These are phyloP conservation scores for Diplogasteroides magnus DNA, from an alignment of 1,140 invertebrate species.

Conservation along the genomic window DNA sequence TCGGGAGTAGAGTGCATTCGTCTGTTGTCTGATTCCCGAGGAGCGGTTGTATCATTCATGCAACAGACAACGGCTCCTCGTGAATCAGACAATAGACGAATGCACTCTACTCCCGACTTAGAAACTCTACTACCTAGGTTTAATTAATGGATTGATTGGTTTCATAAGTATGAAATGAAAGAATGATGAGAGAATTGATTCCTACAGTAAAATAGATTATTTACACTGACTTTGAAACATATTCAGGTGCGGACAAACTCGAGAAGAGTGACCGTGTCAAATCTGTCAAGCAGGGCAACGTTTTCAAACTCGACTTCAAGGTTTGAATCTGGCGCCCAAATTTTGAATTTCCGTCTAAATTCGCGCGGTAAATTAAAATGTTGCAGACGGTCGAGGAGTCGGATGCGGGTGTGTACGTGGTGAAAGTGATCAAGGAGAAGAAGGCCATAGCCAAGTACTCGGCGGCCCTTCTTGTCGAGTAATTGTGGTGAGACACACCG, in stretches of 20 bases:
- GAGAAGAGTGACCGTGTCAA: slow-evolving; percentile 32
- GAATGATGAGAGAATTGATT: too few relatives aligned
- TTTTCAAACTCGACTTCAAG: slow-evolving; percentile 37
- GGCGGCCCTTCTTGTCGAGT: slow-evolving; percentile 19
- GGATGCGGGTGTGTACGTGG: slow-evolving; percentile 33
- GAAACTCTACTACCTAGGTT: too few relatives aligned
- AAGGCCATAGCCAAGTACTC: slow-evolving; percentile 34
- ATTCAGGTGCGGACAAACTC: slow-evolving; percentile 61
- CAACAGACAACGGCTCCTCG: too few relatives aligned
- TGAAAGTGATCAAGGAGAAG: slow-evolving; percentile 37
- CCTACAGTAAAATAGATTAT: too few relatives aligned
- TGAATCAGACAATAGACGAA: background rate
- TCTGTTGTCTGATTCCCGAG: too few relatives aligned
- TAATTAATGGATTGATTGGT: too few relatives aligned
- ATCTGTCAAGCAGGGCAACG: slow-evolving; percentile 35
- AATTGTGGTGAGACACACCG: too few relatives aligned
- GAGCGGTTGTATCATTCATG: too few relatives aligned
- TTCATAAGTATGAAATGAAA: too few relatives aligned
- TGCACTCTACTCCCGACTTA: too few relatives aligned
- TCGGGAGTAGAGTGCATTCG: too few relatives aligned
- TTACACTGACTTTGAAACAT: too few relatives aligned
- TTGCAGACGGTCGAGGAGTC: slow-evolving; percentile 27
- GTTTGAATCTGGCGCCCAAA: slow-evolving; percentile 1
- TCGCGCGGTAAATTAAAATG: background rate
- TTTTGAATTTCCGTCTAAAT: background rate